Evolutionary conservation across 2,797 vertebrate genomes (phyloP), one percentile per base, ranked within the genome.

Genomic region (Gymnocypris eckloni): DNA sequence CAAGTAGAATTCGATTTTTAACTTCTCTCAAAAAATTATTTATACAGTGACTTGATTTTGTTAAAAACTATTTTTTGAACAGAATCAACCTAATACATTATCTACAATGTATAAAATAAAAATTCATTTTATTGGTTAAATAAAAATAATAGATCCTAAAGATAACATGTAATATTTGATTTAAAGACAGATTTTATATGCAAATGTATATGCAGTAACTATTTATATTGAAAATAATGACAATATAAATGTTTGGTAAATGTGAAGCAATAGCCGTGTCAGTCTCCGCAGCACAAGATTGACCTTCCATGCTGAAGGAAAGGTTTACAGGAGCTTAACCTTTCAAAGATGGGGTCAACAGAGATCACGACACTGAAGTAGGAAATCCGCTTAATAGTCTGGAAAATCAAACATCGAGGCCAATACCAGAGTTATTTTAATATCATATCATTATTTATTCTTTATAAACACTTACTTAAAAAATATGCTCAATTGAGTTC

Each of bases 251-350:
- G 56, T 18, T 59, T 64, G 72, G 37, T 61, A 16, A n/a, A 43
- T 78, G 7, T n/a, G n/a, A 61, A 25, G 54, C 76, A 61, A 18
- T 64, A 39, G 4, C 15, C 4, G 16, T 43, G 54, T 67, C 59
- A 66, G 18, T 66, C 52, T 69, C 45, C 64, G 52, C 45, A 83
- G 72, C 52, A 56, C 37, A 28, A 20, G 41, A 64, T 16, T 72
- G 66, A 72, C 52, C 76, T 72, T 71, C 50, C 39, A 37, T 22
- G n/a, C 25, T 43, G 2, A 48, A 69, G 16, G 12, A 79, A 48
- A 61, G 67, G 76, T 79, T 79, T 56, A 71, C 39, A 79, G 41
- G 12, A 41, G 66, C 66, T 85, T 84, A 56, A 78, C 10, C 50
- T 56, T 45, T 52, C 37, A 69, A 18, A 54, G 48, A 81, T 1